Evolutionary conservation across 2,797 vertebrate species (phyloP), one percentile per base, ranked within the genome.

Genomic region (Mionectes olivaceus): DNA sequence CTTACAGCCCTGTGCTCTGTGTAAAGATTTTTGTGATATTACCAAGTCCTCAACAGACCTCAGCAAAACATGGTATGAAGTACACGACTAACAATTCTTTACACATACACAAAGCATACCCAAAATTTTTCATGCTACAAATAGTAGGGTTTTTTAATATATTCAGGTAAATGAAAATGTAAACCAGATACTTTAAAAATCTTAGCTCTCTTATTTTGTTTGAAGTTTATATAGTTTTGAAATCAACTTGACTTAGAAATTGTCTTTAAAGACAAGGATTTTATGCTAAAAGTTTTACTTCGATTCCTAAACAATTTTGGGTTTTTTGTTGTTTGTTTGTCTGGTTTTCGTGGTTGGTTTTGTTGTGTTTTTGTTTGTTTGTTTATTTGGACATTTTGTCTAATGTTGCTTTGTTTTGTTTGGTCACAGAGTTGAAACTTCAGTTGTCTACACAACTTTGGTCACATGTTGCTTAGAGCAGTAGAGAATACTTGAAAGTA

Each of bases 301-400:
- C 2, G 33, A 68, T 32, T 76, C 7, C 13, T 57, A 46, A 64
- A 30, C 39, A 13, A 12, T 39, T 39, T 39, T 39, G 39, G 39
- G 39, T 39, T 39, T 39, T 39, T 41, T 41, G 39, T 41, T 41
- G 39, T 41, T 41, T 41, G 39, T 41, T 41, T 13, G 39, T 41
- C 13, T 13, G 39, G 13, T 15, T 13, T 5, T 25, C 0, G 8
- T 47, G 4, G 13, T 27, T 23, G 27, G 7, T 7, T 24, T 7
- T 21, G 7, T 19, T 39, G 4, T 27, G 3, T 17, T 17, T 55
- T 50, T 25, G 9, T 15, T 50, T 33, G 7, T 12, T 44, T 69
- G 11, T 10, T 81, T 52, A 10, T 18, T 56, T 53, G 12, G 11
- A 7, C 1, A 3, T 3, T 33, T 22, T 46, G 13, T 44, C 6